Conservation (phyloP, 2,888 invertebrate genomes). For the Troglohyphantes excavatus region DNA sequence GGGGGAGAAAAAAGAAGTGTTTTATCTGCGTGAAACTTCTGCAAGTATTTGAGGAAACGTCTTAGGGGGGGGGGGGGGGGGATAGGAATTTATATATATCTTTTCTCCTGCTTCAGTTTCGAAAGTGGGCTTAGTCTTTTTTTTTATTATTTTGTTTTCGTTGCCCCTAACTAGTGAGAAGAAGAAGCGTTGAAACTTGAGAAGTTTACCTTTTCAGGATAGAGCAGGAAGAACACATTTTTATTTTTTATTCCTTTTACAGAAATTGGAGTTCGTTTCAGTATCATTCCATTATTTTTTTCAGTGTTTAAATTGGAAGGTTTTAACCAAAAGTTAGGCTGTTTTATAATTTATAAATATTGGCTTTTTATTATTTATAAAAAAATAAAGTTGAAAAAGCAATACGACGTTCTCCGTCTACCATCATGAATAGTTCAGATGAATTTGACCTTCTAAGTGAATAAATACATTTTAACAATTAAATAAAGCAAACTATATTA, state of each 20-base stretch:
- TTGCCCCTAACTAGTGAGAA: slow-evolving; percentile 18
- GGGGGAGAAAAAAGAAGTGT: background rate
- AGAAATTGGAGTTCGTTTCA: too few relatives aligned
- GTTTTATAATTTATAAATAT: too few relatives aligned
- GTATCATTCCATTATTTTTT: too few relatives aligned
- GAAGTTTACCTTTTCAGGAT: slow-evolving; percentile 35
- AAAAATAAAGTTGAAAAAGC: too few relatives aligned
- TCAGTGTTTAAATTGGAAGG: too few relatives aligned
- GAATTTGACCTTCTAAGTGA: too few relatives aligned
- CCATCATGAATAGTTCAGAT: too few relatives aligned
- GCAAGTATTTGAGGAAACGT: slow-evolving; percentile 12
- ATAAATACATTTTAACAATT: too few relatives aligned
- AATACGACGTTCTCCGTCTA: too few relatives aligned
- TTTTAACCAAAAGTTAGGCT: too few relatives aligned
- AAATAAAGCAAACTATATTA: too few relatives aligned
- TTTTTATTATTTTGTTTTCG: background rate
- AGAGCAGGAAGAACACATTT: background rate
- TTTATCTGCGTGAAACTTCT: slow-evolving; percentile 35
- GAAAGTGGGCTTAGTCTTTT: background rate
- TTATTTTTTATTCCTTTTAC: background rate
- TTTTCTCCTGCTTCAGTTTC: background rate
- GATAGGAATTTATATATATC: slow-evolving; percentile 23
- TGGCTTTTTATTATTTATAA: too few relatives aligned
- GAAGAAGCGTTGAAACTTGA: background rate
- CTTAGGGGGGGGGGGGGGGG: background rate